Evolutionary conservation across 2,113 vertebrate genomes (phyloP).

Genomic region (Embiotoca jacksoni): DNA sequence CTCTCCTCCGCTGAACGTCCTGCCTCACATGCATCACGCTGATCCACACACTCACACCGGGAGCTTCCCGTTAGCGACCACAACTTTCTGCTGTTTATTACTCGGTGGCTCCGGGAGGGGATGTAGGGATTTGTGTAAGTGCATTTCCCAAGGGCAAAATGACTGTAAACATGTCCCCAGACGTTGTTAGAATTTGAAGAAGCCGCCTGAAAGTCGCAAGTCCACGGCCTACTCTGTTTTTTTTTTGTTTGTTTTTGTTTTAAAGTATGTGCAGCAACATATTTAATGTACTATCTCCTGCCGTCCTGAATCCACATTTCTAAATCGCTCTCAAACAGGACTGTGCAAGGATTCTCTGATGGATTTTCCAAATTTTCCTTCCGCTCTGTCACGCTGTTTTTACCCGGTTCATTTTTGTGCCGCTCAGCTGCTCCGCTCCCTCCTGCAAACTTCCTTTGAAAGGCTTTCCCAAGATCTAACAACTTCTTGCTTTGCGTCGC

Average conservation of each 20-base stretch:
- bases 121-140: background rate
- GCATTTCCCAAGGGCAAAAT: background rate
- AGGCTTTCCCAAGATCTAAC: conserved; percentile 17
- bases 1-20: background rate
- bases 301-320: background rate
- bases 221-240: too few relatives aligned
- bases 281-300: background rate
- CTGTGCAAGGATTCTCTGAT: background rate
- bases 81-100: conserved; percentile 3
- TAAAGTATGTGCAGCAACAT: background rate
- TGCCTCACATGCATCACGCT: background rate
- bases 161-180: too few relatives aligned
- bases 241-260: background rate
- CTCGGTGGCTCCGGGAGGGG: background rate
- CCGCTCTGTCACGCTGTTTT: background rate
- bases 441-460: conserved; percentile 1
- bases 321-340: background rate
- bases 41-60: background rate
- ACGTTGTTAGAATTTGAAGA: background rate
- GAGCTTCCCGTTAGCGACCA: background rate
- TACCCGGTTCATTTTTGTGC: background rate
- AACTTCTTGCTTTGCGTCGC: background rate
- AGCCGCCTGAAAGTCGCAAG: background rate
- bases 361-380: background rate
- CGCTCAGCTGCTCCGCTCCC: background rate